A percentile compares a stretch with the other conserved stretches of the same genome.
These are phyloP conservation scores for Odocoileus hemionus DNA, from an alignment of 2,113 vertebrate species.

Conservation along the genomic window DNA sequence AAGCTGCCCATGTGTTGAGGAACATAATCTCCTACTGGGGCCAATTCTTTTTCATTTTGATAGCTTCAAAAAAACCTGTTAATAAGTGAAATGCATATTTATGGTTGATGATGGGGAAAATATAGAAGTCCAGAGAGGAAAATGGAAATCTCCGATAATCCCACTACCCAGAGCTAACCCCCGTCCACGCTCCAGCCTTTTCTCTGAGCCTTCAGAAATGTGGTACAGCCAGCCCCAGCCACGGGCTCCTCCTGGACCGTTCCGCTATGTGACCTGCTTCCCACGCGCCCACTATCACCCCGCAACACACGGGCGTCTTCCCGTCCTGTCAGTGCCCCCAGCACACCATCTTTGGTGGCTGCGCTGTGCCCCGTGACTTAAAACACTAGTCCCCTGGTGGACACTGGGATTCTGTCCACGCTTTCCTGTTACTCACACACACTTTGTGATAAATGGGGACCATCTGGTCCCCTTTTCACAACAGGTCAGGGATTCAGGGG, in stretches of 20 bases:
- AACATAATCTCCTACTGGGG: not conserved
- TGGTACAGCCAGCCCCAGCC: accelerated
- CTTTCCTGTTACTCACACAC: not conserved
- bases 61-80: not conserved
- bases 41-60: not conserved
- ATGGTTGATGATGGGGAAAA: not conserved
- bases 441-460: not conserved
- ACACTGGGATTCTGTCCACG: not conserved
- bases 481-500: not conserved
- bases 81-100: not conserved
- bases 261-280: accelerated
- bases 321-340: accelerated
- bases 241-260: accelerated
- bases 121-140: not conserved
- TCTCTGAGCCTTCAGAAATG: not conserved
- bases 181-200: not conserved
- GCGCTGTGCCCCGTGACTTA: accelerated
- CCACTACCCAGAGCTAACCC: not conserved
- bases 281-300: accelerated
- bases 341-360: not conserved
- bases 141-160: not conserved
- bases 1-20: not conserved
- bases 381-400: not conserved
- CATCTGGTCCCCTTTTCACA: not conserved
- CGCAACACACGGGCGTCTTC: accelerated